Evolutionary conservation across 2,888 invertebrate genomes (phyloP).

Genomic region (Cerastis leucographa): DNA sequence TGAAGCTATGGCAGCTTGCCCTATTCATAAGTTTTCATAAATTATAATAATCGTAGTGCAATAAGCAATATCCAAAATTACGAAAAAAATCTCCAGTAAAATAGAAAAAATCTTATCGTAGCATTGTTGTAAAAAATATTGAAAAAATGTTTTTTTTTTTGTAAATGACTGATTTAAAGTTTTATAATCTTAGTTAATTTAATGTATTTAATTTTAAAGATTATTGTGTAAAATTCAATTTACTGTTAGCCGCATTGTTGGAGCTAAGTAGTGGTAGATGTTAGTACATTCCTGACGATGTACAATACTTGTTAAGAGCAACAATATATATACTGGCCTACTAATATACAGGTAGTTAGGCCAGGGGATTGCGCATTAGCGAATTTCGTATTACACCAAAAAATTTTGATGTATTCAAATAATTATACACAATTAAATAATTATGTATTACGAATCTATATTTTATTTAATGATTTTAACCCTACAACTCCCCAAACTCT

Average conservation of each 20-base stretch:
- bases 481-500: not conserved
- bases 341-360: conserved; percentile 74
- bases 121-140: conserved; percentile 75
- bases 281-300: conserved; percentile 89
- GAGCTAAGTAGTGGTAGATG: conserved; percentile 81
- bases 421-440: conserved; percentile 87
- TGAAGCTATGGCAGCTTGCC: conserved; percentile 60
- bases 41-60: conserved; percentile 73
- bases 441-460: conserved; percentile 78
- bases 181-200: conserved; percentile 81
- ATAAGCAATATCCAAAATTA: conserved; percentile 78
- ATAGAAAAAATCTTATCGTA: conserved; percentile 62
- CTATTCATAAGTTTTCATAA: conserved; percentile 60
- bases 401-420: conserved; percentile 88
- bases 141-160: conserved; percentile 68
- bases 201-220: conserved; percentile 81
- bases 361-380: conserved; percentile 79
- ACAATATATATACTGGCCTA: conserved; percentile 79
- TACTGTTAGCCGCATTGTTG: conserved; percentile 71
- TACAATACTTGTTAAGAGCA: conserved; percentile 82
- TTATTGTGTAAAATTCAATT: conserved; percentile 75
- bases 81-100: conserved; percentile 66
- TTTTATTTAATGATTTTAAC: conserved; percentile 68
- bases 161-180: conserved; percentile 87
- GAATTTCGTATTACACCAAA: conserved; percentile 88